Conservation (phyloP, 2,113 vertebrate genomes). For the Pseudopipra pipra region DNA sequence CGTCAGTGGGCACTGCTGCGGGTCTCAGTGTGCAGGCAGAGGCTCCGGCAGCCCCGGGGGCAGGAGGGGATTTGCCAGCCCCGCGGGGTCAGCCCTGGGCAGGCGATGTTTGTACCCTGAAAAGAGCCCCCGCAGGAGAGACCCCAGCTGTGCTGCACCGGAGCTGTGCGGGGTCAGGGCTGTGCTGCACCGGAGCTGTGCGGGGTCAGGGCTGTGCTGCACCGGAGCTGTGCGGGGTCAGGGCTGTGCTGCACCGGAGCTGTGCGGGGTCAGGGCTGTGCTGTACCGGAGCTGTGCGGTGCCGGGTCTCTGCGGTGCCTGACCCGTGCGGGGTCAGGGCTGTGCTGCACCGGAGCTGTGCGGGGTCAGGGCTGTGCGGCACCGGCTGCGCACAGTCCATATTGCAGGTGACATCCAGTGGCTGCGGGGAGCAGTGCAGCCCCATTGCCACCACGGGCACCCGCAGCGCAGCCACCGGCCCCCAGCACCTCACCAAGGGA, state of each 20-base stretch:
- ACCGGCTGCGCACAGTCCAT: background rate
- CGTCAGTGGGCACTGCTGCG: accelerated
- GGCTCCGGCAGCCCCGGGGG: background rate
- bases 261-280: no score
- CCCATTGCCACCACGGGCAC: accelerated
- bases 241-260: no score
- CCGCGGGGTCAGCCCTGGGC: background rate
- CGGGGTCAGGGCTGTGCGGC: background rate
- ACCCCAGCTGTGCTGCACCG: background rate
- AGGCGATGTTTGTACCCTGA: background rate
- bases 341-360: no score
- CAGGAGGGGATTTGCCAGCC: background rate
- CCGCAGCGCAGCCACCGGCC: accelerated
- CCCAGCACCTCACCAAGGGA: background rate
- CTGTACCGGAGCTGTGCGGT: no score
- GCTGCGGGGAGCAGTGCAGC: slow-evolving; percentile 6
- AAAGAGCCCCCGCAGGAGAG: background rate
- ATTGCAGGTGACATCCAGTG: slow-evolving; percentile 43
- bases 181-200: no score
- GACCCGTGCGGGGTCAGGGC: no score
- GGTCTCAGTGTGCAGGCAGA: background rate
- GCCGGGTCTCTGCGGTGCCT: no score
- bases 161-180: background rate
- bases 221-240: no score
- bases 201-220: no score